Evolutionary conservation across 2,888 invertebrate genomes (phyloP).

Genomic region (Cataglyphis albicans): DNA sequence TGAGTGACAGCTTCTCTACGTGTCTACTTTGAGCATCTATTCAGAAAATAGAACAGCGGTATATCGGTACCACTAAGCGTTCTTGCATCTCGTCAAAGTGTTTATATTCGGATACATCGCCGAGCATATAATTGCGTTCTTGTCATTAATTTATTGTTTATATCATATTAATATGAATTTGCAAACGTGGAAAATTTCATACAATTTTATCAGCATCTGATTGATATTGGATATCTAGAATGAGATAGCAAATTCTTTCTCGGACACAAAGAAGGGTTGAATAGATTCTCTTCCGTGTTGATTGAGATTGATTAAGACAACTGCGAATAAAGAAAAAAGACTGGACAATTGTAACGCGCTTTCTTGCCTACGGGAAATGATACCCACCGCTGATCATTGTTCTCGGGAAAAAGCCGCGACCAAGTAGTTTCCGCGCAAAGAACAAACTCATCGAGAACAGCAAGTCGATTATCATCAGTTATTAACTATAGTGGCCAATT

Average conservation of each 20-base stretch:
- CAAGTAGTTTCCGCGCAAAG: conserved; percentile 70
- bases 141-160: neutral
- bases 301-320: conserved; percentile 5
- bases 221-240: neutral
- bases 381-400: conserved; percentile 67
- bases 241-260: neutral
- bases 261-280: neutral
- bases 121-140: conserved; percentile 26
- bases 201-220: neutral
- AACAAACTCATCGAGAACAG: conserved; percentile 46
- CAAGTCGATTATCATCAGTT: conserved; percentile 6
- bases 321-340: neutral
- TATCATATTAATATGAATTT: neutral
- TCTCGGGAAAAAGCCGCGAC: conserved; percentile 51
- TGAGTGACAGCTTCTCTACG: conserved; percentile 75
- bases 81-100: conserved; percentile 51
- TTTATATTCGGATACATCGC: conserved; percentile 62
- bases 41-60: conserved; percentile 76
- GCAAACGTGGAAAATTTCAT: neutral
- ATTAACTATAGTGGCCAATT: neutral
- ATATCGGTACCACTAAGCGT: conserved; percentile 54
- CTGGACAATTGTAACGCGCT: neutral
- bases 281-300: neutral
- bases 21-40: conserved; percentile 75
- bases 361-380: conserved; percentile 66